Percentiles rank a stretch among this genome's conserved stretches.
phyloP scores from a whole-genome alignment of 2,113 vertebrate genomes.

The Zeus faber region DNA sequence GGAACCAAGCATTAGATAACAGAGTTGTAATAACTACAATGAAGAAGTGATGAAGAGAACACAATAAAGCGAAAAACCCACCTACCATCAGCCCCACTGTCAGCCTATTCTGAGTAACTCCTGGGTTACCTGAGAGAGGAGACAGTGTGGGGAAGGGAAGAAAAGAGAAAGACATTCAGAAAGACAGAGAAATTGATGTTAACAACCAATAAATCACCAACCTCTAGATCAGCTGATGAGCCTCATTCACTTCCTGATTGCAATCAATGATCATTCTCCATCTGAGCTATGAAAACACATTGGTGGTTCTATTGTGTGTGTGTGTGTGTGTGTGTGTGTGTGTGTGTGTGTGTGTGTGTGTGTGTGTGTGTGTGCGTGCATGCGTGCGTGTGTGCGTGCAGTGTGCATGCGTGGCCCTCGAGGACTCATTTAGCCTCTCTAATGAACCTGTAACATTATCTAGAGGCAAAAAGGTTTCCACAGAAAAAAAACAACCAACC shows the following conservation, averaged over 20 bases:
- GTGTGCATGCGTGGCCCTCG: constrained; percentile 16
- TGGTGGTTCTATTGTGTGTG: background rate
- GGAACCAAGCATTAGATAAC: too few relatives aligned
- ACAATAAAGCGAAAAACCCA: constrained; percentile 30
- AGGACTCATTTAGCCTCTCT: constrained; percentile 38
- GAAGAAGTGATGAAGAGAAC: background rate
- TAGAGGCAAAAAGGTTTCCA: constrained; percentile 14
- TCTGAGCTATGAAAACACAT: background rate
- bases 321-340: background rate
- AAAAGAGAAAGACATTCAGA: constrained; percentile 9
- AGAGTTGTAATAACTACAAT: background rate
- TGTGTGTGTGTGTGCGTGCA: constrained; percentile 5
- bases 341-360: background rate
- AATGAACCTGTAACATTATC: constrained; percentile 10
- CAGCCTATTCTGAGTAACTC: constrained; percentile 37
- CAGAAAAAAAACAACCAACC: constrained; percentile 15
- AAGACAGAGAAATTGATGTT: constrained; percentile 14
- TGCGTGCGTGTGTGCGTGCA: constrained; percentile 10
- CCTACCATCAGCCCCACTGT: constrained; percentile 67
- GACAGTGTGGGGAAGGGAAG: constrained; percentile 3
- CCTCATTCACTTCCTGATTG: constrained; percentile 2
- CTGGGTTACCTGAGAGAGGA: constrained; percentile 42
- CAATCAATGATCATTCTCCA: constrained; percentile 11
- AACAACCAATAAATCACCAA: constrained; percentile 12
- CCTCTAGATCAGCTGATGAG: background rate